These are phyloP conservation scores for Cantharis rufa DNA, from an alignment of 2,888 invertebrate species.

Conservation along the genomic window DNA sequence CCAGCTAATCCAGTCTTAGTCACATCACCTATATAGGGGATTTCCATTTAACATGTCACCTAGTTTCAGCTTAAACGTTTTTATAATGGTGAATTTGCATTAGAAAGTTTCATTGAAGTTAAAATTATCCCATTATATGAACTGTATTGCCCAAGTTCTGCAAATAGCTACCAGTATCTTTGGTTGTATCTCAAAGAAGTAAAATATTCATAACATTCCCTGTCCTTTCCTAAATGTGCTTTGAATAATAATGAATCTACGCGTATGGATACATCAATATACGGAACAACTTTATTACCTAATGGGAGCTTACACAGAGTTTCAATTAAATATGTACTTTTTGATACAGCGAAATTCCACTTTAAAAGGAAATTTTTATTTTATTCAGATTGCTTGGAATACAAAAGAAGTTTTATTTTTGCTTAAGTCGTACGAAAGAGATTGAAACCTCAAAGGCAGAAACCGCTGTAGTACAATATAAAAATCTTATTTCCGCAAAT, in stretches of 20 bases:
- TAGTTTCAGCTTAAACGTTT: not conserved
- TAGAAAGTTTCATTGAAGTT: not conserved
- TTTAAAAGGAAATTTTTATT: not conserved
- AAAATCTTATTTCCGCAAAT: not conserved
- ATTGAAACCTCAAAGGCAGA: not conserved
- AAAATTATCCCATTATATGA: not conserved
- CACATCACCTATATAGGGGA: not conserved
- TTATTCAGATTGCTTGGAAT: not conserved
- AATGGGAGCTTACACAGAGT: not conserved
- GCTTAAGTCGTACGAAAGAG: not conserved
- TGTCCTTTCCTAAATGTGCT: not conserved
- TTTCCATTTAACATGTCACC: not conserved
- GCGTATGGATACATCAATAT: not conserved
- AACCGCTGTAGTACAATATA: not conserved
- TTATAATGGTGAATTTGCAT: not conserved
- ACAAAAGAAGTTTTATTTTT: not conserved
- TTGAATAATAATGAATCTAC: not conserved
- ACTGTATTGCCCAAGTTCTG: not conserved
- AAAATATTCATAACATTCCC: not conserved
- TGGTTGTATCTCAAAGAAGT: not conserved
- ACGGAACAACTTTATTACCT: not conserved
- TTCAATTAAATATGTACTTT: not conserved
- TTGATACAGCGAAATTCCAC: not conserved
- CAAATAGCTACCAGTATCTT: not conserved
- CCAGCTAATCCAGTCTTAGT: not conserved